phyloP scores from a whole-genome alignment of 2,888 invertebrate genomes.

The Dendrolimus pini region DNA sequence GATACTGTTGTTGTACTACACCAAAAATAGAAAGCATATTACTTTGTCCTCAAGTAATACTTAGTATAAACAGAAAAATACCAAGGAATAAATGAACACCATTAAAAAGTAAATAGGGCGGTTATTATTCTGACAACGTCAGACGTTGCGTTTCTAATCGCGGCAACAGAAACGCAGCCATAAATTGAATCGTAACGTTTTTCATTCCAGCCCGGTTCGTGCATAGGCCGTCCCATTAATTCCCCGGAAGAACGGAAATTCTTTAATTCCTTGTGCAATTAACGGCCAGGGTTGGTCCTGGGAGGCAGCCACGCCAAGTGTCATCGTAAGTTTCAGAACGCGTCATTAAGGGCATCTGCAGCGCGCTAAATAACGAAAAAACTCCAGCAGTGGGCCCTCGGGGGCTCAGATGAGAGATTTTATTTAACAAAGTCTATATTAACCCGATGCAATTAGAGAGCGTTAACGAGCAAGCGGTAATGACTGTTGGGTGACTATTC shows the following conservation, averaged over 20 bases:
- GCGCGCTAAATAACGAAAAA: slow-evolving; percentile 71
- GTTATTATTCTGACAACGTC: neutral
- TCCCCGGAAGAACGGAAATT: slow-evolving; percentile 60
- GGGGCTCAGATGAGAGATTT: slow-evolving; percentile 67
- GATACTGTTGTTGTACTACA: no score
- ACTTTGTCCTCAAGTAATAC: no score
- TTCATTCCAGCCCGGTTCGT: slow-evolving; percentile 22
- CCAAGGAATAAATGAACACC: neutral
- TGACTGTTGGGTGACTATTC: slow-evolving; percentile 61
- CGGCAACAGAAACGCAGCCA: slow-evolving; percentile 12
- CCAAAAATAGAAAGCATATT: no score
- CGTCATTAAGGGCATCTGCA: slow-evolving; percentile 76
- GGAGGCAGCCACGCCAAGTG: slow-evolving; percentile 57
- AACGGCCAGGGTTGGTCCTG: slow-evolving; percentile 47
- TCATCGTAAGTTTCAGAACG: slow-evolving; percentile 75
- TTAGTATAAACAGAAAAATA: no score
- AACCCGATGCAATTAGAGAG: slow-evolving; percentile 75
- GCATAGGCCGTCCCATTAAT: slow-evolving; percentile 56
- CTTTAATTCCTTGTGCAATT: slow-evolving; percentile 72
- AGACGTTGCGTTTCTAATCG: neutral
- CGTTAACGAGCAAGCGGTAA: slow-evolving; percentile 73
- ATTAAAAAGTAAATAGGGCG: neutral
- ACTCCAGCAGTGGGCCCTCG: slow-evolving; percentile 26
- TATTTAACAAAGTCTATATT: slow-evolving; percentile 77
- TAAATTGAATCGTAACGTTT: slow-evolving; percentile 32